phyloP scores from a whole-genome alignment of 2,797 vertebrate species.

The Pterois miles region DNA sequence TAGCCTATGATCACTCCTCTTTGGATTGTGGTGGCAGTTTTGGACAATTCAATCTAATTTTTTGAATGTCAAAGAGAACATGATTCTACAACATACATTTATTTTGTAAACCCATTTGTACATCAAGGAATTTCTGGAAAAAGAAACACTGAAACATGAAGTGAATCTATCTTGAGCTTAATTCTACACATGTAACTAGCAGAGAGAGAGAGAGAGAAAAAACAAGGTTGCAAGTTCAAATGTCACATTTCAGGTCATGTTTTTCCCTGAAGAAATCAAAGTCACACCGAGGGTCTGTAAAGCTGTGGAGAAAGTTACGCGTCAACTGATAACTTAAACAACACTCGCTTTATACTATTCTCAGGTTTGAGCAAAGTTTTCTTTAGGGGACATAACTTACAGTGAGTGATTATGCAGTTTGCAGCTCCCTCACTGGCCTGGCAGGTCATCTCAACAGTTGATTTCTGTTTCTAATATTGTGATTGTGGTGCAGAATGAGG shows the following conservation, averaged over 20 bases:
- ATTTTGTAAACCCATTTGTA: constrained; percentile 36
- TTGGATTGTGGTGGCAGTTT: constrained; percentile 62
- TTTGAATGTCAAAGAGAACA: constrained; percentile 46
- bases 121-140: constrained; percentile 7
- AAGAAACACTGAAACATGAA: constrained; percentile 14
- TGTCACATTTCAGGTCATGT: constrained; percentile 30
- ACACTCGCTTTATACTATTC: constrained; percentile 52
- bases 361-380: constrained; percentile 69
- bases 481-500: constrained; percentile 79
- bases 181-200: constrained; percentile 18
- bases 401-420: constrained; percentile 70
- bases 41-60: constrained; percentile 16
- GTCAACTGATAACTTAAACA: constrained; percentile 33
- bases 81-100: constrained; percentile 25
- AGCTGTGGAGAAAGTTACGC: constrained; percentile 33
- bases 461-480: constrained; percentile 94
- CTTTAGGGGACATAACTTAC: constrained; percentile 68
- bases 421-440: constrained; percentile 65
- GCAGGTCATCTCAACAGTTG: constrained; percentile 76
- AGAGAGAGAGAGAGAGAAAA: constrained; percentile 20
- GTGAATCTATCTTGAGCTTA: constrained; percentile 23
- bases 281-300: constrained; percentile 28
- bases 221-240: constrained; percentile 35
- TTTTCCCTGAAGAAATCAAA: constrained; percentile 53
- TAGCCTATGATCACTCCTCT: constrained; percentile 62